A percentile compares a stretch with the other conserved stretches of the same genome.
These are phyloP conservation scores for Heliconius hermathena DNA, from an alignment of 1,140 invertebrate species.

Conservation along the genomic window DNA sequence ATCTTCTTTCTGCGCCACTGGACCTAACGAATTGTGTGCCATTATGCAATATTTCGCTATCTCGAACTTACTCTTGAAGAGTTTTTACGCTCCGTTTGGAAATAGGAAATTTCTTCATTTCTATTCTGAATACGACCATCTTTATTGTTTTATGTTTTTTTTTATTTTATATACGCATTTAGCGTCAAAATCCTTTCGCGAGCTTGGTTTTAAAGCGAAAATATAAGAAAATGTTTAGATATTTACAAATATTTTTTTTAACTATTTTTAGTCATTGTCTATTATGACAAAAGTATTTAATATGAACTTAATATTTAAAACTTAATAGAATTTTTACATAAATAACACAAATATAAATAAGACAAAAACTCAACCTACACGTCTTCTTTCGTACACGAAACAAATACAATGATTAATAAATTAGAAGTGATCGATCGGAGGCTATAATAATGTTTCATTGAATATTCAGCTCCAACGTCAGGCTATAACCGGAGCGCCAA, in stretches of 20 bases:
- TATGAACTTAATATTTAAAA: no score
- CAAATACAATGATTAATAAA: constrained; percentile 14
- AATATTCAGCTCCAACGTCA: constrained; percentile 26
- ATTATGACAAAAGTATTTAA: no score
- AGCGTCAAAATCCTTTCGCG: background rate
- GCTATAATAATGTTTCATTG: constrained; percentile 38
- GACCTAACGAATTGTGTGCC: constrained; percentile 48
- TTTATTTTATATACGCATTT: background rate
- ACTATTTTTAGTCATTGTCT: no score
- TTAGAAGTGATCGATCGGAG: constrained; percentile 7
- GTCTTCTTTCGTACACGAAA: background rate
- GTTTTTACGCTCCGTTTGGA: constrained; percentile 38
- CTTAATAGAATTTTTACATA: no score
- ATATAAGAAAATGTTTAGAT: no score
- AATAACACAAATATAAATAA: background rate
- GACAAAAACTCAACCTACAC: background rate
- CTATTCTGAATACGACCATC: constrained; percentile 4
- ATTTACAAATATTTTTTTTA: no score
- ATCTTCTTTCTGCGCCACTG: constrained; percentile 50
- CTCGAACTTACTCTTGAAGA: constrained; percentile 34
- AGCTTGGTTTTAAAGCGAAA: no score
- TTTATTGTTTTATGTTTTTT: constrained; percentile 1
- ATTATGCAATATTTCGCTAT: constrained; percentile 46
- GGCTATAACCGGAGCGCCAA: constrained; percentile 37
- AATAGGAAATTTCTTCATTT: constrained; percentile 30